A percentile compares a stretch with the other conserved stretches of the same genome.
These are phyloP conservation scores for Dascyllus trimaculatus DNA, from an alignment of 2,113 vertebrate genomes.

Conservation along the genomic window DNA sequence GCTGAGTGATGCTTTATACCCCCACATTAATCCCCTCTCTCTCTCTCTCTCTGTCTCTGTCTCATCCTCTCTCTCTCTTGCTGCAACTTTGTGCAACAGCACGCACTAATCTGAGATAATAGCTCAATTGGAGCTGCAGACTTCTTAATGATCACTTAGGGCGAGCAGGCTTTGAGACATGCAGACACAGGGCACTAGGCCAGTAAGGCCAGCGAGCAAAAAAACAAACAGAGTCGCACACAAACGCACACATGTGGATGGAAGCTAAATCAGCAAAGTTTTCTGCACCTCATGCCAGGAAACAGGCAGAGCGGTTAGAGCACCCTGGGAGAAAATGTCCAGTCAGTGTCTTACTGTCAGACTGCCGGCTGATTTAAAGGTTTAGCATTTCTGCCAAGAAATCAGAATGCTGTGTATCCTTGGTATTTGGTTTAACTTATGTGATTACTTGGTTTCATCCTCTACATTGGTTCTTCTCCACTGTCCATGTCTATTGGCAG, in stretches of 20 bases:
- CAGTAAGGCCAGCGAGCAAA: slow-evolving; percentile 38
- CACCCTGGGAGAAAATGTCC: slow-evolving; percentile 7
- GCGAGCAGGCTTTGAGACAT: slow-evolving; percentile 76
- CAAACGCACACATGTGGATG: neutral
- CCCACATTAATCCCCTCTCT: slow-evolving; percentile 57
- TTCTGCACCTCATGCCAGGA: slow-evolving; percentile 10
- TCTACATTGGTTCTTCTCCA: too few species aligned
- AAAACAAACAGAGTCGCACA: slow-evolving; percentile 32
- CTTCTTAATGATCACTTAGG: slow-evolving; percentile 85
- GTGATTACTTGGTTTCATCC: too few species aligned
- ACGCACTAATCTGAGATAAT: slow-evolving; percentile 86
- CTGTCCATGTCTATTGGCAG: too few species aligned
- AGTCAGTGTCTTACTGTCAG: neutral
- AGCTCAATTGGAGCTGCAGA: slow-evolving; percentile 83
- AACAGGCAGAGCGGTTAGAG: neutral
- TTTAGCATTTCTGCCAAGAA: neutral
- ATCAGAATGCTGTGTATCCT: neutral
- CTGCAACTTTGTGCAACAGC: slow-evolving; percentile 66
- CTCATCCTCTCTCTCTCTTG: slow-evolving; percentile 19
- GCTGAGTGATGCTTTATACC: slow-evolving; percentile 56
- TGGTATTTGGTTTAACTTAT: too few species aligned
- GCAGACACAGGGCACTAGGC: slow-evolving; percentile 71
- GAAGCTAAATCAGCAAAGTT: slow-evolving; percentile 2
- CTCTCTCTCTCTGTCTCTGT: slow-evolving; percentile 14
- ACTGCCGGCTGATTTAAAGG: slow-evolving; percentile 15